Base-by-base conservation (phyloP, 1,140 invertebrate species). In the Brachionus koreanus region DNA sequence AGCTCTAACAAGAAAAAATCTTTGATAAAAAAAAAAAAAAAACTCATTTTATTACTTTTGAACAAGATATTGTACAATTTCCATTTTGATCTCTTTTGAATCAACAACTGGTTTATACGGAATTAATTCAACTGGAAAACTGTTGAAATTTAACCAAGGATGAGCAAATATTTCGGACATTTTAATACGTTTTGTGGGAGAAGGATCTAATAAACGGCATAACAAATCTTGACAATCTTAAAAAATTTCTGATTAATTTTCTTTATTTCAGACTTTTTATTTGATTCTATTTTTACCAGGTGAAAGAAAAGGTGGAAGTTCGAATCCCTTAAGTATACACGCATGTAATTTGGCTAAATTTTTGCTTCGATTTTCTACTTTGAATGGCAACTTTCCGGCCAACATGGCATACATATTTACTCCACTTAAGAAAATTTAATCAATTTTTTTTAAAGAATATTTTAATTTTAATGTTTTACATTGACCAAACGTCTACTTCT, bases 221-320 rank as follows among this genome's bases (percentile, higher is more conserved):
- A 87, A 69, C n/a, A 87, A 43, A 75, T 86, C 84, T 77, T 84
- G 83, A 83, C 86, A 85, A 67, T 84, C 86, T 87, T 79, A 3
- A 83, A 83, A 49, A 42, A 25, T 37, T 29, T 19, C 16, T 33
- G 46, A 42, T 12, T 5, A 5, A 74, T 35, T 12, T 39, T 23
- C 5, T 3, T 72, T 23, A 10, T 16, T 42, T 39, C n/a, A 25
- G 12, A 37, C 5, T 42, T 13, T 12, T n/a, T n/a, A 16, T 33
- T 69, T 42, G 42, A 42, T 33, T 16, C 35, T n/a, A 13, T 19
- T 6, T 52, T 74, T 83, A 87, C 87, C 84, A 79, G 83, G 65
- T 9, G 85, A 85, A 0, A 87, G 82, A 33, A 67, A 83, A 12
- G 83, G 82, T 1, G 87, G 87, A 23, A 87, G 83, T 16, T 82